A percentile compares a stretch with the other conserved stretches of the same genome.
phyloP scores from a whole-genome alignment of 2,113 vertebrate genomes.

The Dendropsophus ebraccatus region DNA sequence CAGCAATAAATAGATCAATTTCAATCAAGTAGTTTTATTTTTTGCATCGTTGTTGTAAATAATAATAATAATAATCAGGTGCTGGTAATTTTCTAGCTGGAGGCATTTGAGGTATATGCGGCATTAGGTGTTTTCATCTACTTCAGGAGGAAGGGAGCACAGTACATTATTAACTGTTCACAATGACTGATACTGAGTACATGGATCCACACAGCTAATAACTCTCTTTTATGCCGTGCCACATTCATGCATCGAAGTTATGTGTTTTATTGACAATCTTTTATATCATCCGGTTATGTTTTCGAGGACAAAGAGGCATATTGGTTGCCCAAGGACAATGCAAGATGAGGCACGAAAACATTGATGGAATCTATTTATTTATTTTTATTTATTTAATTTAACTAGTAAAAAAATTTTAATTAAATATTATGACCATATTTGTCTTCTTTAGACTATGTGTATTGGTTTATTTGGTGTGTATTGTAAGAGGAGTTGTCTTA shows the following conservation, averaged over 20 bases:
- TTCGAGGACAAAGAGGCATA: slow-evolving; percentile 40
- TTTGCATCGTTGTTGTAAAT: no score
- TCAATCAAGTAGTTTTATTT: no score
- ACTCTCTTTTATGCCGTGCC: slow-evolving; percentile 47
- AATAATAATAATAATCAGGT: no score
- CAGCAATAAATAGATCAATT: no score
- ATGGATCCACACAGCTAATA: slow-evolving; percentile 25
- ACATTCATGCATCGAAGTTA: slow-evolving; percentile 41
- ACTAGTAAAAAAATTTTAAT: no score
- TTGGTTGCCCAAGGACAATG: slow-evolving; percentile 16
- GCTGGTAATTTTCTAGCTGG: no score
- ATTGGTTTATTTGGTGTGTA: no score
- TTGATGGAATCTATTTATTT: not conserved
- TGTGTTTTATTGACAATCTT: slow-evolving; percentile 45
- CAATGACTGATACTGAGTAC: slow-evolving; percentile 23
- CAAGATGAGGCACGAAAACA: not conserved
- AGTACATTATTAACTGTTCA: slow-evolving; percentile 14
- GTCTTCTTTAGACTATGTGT: no score
- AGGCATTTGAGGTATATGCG: no score
- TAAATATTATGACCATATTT: no score
- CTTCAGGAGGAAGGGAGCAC: not conserved
- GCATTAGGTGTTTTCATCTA: not conserved
- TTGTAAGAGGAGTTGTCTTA: no score
- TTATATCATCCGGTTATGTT: slow-evolving; percentile 42
- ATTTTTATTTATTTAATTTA: not conserved